These are phyloP conservation scores for Pollimyrus isidori DNA, from an alignment of 2,113 vertebrate genomes.

Conservation along the genomic window DNA sequence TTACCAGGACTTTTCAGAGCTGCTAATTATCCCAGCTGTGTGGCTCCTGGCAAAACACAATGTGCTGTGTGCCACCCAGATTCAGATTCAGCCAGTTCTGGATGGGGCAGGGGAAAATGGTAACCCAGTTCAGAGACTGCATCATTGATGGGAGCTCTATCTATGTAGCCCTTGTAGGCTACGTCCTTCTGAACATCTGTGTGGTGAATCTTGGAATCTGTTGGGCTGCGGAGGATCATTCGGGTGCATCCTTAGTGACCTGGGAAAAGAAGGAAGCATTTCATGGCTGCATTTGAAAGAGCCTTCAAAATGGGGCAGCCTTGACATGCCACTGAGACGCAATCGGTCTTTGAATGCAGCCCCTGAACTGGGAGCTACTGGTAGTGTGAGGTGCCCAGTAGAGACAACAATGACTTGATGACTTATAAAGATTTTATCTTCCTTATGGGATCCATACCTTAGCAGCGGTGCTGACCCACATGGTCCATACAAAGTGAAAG, in stretches of 20 bases:
- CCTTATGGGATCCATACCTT: neutral
- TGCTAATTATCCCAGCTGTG: neutral
- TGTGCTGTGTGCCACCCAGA: neutral
- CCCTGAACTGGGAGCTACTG: neutral
- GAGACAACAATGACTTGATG: neutral
- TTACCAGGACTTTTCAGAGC: neutral
- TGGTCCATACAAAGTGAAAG: neutral
- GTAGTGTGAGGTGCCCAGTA: neutral
- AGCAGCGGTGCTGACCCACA: neutral
- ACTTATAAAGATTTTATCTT: neutral
- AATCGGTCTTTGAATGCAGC: neutral
- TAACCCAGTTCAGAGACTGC: neutral
- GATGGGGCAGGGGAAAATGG: neutral
- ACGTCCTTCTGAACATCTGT: neutral
- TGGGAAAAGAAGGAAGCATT: neutral
- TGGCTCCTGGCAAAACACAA: neutral
- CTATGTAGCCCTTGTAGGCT: neutral
- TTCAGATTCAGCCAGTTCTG: neutral
- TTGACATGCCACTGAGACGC: neutral
- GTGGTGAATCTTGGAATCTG: neutral
- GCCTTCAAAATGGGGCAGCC: neutral
- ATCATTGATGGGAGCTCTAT: neutral
- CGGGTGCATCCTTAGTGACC: neutral
- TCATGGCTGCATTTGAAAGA: neutral
- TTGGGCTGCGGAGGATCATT: neutral